Conservation (phyloP, 1,140 invertebrate genomes). For the Megalopta genalis region DNA sequence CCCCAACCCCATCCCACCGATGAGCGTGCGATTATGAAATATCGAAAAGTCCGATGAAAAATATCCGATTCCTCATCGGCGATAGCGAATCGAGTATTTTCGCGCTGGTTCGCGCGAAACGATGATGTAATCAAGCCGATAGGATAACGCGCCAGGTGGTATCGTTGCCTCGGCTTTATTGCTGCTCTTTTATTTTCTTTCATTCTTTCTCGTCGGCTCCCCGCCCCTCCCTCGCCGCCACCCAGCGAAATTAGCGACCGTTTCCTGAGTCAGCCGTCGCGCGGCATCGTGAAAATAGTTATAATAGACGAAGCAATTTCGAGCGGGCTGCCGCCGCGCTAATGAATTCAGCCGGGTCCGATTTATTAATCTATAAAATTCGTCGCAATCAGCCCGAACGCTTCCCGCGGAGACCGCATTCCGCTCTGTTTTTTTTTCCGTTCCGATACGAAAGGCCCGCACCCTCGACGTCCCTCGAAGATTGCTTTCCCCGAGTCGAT, state of each 20-base stretch:
- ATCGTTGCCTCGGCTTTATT: slow-evolving; percentile 39
- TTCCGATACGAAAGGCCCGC: neutral
- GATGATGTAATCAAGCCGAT: slow-evolving; percentile 57
- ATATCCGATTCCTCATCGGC: slow-evolving; percentile 27
- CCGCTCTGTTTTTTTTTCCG: neutral
- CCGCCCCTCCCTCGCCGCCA: too few species aligned
- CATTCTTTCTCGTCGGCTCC: neutral
- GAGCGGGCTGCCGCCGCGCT: neutral
- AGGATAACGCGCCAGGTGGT: slow-evolving; percentile 54
- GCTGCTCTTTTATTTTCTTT: neutral
- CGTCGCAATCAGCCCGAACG: neutral
- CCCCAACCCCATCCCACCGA: too few species aligned
- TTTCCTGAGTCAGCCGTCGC: slow-evolving; percentile 43
- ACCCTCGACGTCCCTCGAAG: neutral
- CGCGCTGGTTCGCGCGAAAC: slow-evolving; percentile 36
- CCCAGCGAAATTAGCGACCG: slow-evolving; percentile 39
- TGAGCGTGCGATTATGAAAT: slow-evolving; percentile 5
- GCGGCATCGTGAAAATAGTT: slow-evolving; percentile 31
- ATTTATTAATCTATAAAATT: slow-evolving; percentile 41
- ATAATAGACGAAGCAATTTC: slow-evolving; percentile 11
- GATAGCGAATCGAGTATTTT: slow-evolving; percentile 50
- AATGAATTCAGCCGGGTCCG: slow-evolving; percentile 38
- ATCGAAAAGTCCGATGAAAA: neutral
- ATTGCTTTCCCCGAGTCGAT: neutral
- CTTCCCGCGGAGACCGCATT: neutral